A percentile compares a stretch with the other conserved stretches of the same genome.
Conservation (phyloP, 1,140 invertebrate species). For the Drosophila ercepeae region DNA sequence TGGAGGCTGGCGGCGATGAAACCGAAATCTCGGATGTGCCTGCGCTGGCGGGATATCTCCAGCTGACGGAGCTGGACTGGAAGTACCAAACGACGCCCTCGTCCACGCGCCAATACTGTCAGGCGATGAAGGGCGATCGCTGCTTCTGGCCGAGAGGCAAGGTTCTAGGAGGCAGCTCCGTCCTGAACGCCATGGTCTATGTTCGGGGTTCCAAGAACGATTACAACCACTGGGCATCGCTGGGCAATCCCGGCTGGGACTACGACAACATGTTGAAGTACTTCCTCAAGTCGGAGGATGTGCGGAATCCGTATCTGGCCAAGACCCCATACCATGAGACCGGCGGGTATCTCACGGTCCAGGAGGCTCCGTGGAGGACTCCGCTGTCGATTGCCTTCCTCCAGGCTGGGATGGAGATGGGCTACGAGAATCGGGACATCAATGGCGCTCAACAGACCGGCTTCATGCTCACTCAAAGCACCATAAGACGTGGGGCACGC, state of each 20-base stretch:
- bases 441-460: conserved; percentile 93
- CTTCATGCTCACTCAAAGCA: conserved; percentile 93
- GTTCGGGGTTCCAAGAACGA: conserved; percentile 95
- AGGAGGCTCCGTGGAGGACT: conserved; percentile 92
- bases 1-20: conserved; percentile 94
- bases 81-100: conserved; percentile 95
- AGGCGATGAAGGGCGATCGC: conserved; percentile 92
- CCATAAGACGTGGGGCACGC: conserved; percentile 92
- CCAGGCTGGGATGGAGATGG: conserved; percentile 91
- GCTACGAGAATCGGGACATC: conserved; percentile 91
- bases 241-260: conserved; percentile 95
- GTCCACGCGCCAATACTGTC: conserved; percentile 89
- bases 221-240: conserved; percentile 94
- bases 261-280: conserved; percentile 94
- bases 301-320: conserved; percentile 91
- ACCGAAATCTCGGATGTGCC: conserved; percentile 92
- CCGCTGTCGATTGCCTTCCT: conserved; percentile 92
- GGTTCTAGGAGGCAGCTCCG: conserved; percentile 96
- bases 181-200: conserved; percentile 97
- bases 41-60: conserved; percentile 89
- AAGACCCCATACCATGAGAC: conserved; percentile 90
- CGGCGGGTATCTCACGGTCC: conserved; percentile 93
- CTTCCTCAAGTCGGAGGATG: conserved; percentile 95
- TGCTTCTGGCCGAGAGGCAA: conserved; percentile 95
- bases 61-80: conserved; percentile 95